phyloP scores from a whole-genome alignment of 2,888 invertebrate species.

The Ditula angustiorana region DNA sequence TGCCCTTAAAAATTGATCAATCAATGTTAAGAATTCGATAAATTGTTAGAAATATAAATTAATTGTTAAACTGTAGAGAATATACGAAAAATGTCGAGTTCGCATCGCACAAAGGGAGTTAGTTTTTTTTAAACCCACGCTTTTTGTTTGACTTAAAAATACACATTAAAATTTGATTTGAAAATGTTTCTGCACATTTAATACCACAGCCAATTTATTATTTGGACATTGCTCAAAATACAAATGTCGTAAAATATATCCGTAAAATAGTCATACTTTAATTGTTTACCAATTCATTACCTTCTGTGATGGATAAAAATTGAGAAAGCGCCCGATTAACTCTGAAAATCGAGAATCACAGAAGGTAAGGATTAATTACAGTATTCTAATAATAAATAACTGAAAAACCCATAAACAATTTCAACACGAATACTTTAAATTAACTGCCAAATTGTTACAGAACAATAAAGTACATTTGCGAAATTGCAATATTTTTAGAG shows the following conservation, averaged over 20 bases:
- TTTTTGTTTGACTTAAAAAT: background rate
- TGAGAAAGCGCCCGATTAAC: no score
- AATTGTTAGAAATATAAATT: slow-evolving; percentile 62
- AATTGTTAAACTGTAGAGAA: slow-evolving; percentile 72
- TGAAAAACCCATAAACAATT: background rate
- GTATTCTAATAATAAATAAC: background rate
- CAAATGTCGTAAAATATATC: background rate
- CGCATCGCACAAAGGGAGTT: slow-evolving; percentile 78
- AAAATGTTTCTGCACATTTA: no score
- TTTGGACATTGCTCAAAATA: background rate
- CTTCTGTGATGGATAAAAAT: no score
- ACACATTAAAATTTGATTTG: no score
- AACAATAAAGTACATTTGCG: slow-evolving; percentile 44
- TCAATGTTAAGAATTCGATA: slow-evolving; percentile 68
- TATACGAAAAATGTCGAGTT: slow-evolving; percentile 69
- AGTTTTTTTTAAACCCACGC: slow-evolving; percentile 50
- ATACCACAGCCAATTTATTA: background rate
- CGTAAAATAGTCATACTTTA: background rate
- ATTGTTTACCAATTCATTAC: background rate
- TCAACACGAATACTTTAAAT: slow-evolving; percentile 31
- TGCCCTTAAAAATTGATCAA: slow-evolving; percentile 59
- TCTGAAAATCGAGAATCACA: background rate
- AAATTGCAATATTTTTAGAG: slow-evolving; percentile 45
- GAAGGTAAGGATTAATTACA: background rate
- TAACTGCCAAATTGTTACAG: slow-evolving; percentile 63